Evolutionary conservation across 1,140 invertebrate genomes (phyloP), one percentile per base, ranked within the genome.

Genomic region (Eupeodes corollae): DNA sequence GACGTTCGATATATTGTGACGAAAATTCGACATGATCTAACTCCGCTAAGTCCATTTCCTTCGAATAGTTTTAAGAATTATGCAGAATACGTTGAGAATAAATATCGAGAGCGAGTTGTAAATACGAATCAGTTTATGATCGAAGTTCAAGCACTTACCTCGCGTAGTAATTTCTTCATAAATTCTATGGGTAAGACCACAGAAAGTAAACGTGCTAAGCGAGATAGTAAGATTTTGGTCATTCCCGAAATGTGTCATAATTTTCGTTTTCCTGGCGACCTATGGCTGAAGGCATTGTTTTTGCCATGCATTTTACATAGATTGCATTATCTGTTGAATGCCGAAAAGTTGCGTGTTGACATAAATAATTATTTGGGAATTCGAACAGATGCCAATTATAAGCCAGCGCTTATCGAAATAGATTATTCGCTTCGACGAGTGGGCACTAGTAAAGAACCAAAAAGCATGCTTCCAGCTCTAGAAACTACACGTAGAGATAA

Each of bases 191-290:
- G 47, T 15, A 52, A 52, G 30, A 37, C 30, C 16, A 34, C 10
- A 18, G 44, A 47, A 42, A 44, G 15, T 12, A 37, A 46, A 47
- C 42, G 37, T 12, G 39, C 18, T 10, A 37, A 46, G 44, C 42
- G 37, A 10, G 44, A 12, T 21, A 21, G 11, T 40, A n/a, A 11
- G 1, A 50, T 70, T 54, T 74, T 98, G 11, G 52, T 67, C 0
- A 79, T 98, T 34, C 92, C 94, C 0, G 95, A 99, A 70, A 73
- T 98, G 31, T 93, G 92, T 66, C 75, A 79, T 19, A 82, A 83
- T 51, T 86, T 91, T 62, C 79, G 82, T 2, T 93, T 92, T 65
- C 84, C 91, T 1, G 83, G 88, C 2, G 75, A 82, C 8, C 75
- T 97, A 21, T 98, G 93, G 92, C 73, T 91, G 10, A 92, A 98